Conservation (phyloP, 2,888 invertebrate species). For the Tricholauxania praeusta region DNA sequence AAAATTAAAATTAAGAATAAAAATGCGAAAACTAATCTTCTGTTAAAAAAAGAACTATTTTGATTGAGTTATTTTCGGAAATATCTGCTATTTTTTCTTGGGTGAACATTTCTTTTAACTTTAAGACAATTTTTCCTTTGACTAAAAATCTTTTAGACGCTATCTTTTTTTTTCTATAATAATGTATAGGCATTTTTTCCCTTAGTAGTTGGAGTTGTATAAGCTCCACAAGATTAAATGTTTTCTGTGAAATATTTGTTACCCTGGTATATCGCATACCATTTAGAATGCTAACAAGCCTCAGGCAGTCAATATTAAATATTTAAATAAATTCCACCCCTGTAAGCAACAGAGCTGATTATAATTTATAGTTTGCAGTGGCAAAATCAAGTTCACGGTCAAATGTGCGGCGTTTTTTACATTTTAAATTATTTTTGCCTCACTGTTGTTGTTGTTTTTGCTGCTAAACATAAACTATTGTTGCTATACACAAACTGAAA, state of each 20-base stretch:
- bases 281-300: no score
- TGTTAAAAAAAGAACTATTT: no score
- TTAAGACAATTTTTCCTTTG: not conserved
- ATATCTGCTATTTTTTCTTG: no score
- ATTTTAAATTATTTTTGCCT: not conserved
- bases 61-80: not conserved
- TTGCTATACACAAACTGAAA: no score
- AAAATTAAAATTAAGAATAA: no score
- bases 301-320: not conserved
- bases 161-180: not conserved
- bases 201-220: no score
- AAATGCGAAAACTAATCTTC: no score
- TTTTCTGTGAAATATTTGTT: no score
- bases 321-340: conserved; percentile 7
- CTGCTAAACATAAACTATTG: no score
- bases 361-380: conserved; percentile 26
- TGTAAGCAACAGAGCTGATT: not conserved
- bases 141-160: not conserved
- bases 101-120: not conserved
- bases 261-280: no score
- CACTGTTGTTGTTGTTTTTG: not conserved
- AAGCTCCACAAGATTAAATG: no score
- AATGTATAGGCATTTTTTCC: not conserved
- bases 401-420: conserved; percentile 35
- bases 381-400: conserved; percentile 60